Evolutionary conservation across 2,888 invertebrate genomes (phyloP).

Genomic region (Aradus depressus): DNA sequence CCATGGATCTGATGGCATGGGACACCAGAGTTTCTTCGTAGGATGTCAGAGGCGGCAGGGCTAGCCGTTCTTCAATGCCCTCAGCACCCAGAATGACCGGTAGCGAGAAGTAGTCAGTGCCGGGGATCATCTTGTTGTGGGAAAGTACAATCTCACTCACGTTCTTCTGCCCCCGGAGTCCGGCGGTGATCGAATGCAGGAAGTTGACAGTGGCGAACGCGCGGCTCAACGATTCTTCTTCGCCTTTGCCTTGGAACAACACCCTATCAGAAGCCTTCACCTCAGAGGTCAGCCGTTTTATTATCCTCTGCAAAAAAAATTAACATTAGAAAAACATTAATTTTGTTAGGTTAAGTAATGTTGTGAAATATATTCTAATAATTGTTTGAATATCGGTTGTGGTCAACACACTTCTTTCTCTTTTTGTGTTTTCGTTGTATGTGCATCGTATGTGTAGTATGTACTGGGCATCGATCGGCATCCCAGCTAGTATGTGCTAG

Average conservation of each 20-base stretch:
- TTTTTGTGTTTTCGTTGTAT: no score
- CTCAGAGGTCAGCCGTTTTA: neutral
- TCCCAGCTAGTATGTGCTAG: no score
- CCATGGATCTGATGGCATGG: constrained; percentile 12
- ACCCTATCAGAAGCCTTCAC: neutral
- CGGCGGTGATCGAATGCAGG: constrained; percentile 8
- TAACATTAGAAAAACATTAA: no score
- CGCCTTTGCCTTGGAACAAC: neutral
- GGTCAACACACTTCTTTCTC: no score
- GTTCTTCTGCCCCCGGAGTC: constrained; percentile 9
- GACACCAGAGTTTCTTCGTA: constrained; percentile 10
- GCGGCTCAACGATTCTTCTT: constrained; percentile 9
- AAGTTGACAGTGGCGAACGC: constrained; percentile 15
- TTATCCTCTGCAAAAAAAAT: neutral
- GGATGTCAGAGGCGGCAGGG: constrained; percentile 5
- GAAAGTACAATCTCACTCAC: constrained; percentile 16
- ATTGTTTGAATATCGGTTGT: no score
- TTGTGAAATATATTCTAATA: no score
- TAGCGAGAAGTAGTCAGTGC: constrained; percentile 12
- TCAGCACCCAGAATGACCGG: constrained; percentile 16
- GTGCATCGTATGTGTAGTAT: no score
- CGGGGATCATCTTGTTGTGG: constrained; percentile 4
- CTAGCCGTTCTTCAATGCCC: constrained; percentile 16
- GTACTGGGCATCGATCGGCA: no score
- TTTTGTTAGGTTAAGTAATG: no score